phyloP scores from a whole-genome alignment of 2,797 vertebrate genomes.

The Hyperoplus immaculatus region DNA sequence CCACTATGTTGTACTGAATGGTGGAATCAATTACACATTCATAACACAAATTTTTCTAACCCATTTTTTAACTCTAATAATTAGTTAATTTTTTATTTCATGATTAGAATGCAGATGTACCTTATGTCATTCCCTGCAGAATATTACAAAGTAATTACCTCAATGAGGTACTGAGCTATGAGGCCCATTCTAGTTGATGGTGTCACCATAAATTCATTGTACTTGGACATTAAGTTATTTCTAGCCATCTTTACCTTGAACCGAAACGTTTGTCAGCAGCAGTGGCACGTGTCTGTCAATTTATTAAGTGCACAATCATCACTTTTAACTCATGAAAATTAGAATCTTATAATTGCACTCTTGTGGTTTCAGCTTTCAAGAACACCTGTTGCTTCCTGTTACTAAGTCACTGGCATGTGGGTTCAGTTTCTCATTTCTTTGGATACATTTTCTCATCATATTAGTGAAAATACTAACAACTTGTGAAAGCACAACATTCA shows the following conservation, averaged over 20 bases:
- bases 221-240: neutral
- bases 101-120: neutral
- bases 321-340: slow-evolving; percentile 3
- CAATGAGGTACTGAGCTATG: neutral
- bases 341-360: neutral
- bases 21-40: slow-evolving; percentile 61
- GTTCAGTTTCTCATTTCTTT: neutral
- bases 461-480: slow-evolving; percentile 46
- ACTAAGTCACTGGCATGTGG: neutral
- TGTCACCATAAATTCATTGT: neutral
- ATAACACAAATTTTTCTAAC: slow-evolving; percentile 29
- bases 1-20: slow-evolving; percentile 28
- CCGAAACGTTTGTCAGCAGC: neutral
- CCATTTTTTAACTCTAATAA: slow-evolving; percentile 7
- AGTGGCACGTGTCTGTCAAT: neutral
- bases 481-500: slow-evolving; percentile 55
- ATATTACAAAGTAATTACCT: neutral
- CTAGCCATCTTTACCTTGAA: neutral
- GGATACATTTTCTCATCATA: slow-evolving; percentile 17
- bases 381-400: slow-evolving; percentile 36
- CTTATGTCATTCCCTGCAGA: neutral
- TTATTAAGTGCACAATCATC: neutral
- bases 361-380: slow-evolving; percentile 19
- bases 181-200: neutral
- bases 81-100: neutral